phyloP scores from a whole-genome alignment of 2,888 invertebrate genomes.

The Andrena camellia region DNA sequence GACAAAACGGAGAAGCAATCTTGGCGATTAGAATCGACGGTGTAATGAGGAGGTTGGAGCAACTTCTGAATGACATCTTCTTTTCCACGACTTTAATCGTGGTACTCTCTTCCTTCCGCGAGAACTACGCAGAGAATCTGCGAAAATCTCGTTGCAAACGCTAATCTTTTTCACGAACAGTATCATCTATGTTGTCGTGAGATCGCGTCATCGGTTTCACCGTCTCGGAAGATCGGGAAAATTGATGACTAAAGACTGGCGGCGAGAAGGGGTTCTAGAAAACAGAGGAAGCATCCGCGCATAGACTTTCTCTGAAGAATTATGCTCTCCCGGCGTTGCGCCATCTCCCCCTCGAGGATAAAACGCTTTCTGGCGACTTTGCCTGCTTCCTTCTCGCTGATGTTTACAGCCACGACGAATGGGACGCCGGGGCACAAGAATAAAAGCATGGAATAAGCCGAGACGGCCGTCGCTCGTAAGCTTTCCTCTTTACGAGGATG shows the following conservation, averaged over 20 bases:
- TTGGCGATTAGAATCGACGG: slow-evolving; percentile 41
- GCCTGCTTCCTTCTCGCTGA: slow-evolving; percentile 41
- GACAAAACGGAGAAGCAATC: slow-evolving; percentile 39
- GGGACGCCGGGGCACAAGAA: slow-evolving; percentile 58
- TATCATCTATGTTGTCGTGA: too few relatives aligned
- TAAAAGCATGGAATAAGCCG: slow-evolving; percentile 73
- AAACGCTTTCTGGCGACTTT: slow-evolving; percentile 58
- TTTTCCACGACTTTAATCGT: slow-evolving; percentile 13
- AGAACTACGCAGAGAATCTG: neutral
- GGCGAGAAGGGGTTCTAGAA: neutral
- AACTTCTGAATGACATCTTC: slow-evolving; percentile 31
- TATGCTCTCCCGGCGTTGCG: neutral
- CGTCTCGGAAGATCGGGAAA: neutral
- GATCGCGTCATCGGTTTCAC: neutral
- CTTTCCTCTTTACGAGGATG: slow-evolving; percentile 84
- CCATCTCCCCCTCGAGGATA: slow-evolving; percentile 37
- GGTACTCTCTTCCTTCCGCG: neutral
- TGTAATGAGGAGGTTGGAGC: slow-evolving; percentile 36
- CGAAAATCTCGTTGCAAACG: too few relatives aligned
- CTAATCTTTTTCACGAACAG: too few relatives aligned
- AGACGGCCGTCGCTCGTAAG: slow-evolving; percentile 82
- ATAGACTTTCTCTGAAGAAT: slow-evolving; percentile 13
- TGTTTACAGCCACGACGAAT: slow-evolving; percentile 71
- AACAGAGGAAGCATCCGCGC: neutral
- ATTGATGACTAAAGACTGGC: neutral